Base-by-base conservation (phyloP, 2,113 vertebrate genomes). In the Callipepla californica region DNA sequence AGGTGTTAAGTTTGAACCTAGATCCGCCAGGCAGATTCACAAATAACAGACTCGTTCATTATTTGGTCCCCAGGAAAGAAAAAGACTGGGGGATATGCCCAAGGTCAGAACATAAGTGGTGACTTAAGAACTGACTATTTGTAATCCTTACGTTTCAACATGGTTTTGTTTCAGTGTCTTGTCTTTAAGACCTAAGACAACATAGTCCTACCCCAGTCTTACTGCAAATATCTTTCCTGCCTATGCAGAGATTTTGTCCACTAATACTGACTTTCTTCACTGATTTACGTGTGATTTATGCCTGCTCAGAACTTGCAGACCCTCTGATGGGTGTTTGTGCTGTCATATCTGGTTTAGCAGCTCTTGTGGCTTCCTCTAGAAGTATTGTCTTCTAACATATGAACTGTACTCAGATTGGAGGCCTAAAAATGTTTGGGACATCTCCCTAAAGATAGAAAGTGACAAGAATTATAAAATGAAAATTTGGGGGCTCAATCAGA, bases 261-360 rank as follows among this genome's bases (percentile, higher is more conserved):
- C 36, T 67, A 38, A 21, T 58, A 59, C 6, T 85, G 28, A 22
- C 13, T 83, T 89, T 92, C 34, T 77, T 63, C 13, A 25, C 20
- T 63, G 63, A 22, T 85, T 83, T 78, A 36, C 48, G 57, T 68
- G 47, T 36, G 34, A 45, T 69, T 95, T 66, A 42, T 95, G 30
- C 45, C 45, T 66, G 23, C 66, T 30, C 23, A 53, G 78, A 32
- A 5, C 45, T 84, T 69, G 58, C 47, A 42, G 25, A 7, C 47
- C 88, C 23, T 73, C 7, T 22, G 32, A 32, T 22, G 34, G 6
- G 4, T 58, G 36, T 8, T 36, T 36, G 30, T 18, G 20, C 11
- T 10, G 25, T 58, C 3, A 2, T 6, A 17, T 4, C 0, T 0
- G 45, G 15, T 45, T 86, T 34, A 53, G n/a, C 26, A 92, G 50